Conservation (phyloP, 2,113 vertebrate species). For the Pluvialis apricaria region DNA sequence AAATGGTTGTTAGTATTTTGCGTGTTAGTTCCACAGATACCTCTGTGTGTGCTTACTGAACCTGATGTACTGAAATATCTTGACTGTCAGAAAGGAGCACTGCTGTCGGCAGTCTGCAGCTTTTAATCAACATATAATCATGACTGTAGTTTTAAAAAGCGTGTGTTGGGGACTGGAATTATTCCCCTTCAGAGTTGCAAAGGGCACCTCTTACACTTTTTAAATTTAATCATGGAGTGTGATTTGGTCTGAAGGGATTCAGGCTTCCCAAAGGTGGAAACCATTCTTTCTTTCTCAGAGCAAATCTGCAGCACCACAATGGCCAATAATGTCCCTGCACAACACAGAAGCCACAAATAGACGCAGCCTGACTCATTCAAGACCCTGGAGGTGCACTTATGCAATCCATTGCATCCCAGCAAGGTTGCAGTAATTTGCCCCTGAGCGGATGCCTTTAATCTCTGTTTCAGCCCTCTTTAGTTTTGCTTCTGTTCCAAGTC, state of each 20-base stretch:
- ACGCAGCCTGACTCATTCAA: background rate
- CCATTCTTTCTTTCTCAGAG: background rate
- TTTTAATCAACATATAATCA: background rate
- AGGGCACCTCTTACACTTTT: background rate
- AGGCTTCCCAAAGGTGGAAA: background rate
- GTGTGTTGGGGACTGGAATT: background rate
- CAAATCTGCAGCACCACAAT: background rate
- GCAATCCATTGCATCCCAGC: background rate
- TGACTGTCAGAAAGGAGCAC: background rate
- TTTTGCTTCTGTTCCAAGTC: background rate
- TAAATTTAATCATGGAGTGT: background rate
- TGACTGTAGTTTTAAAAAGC: background rate
- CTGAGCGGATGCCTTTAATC: background rate
- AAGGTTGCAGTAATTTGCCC: background rate
- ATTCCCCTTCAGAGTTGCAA: background rate
- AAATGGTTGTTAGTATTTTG: background rate
- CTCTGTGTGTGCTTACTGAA: background rate
- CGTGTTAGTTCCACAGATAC: background rate
- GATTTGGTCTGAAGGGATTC: background rate
- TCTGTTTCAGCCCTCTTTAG: background rate
- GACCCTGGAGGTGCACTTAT: background rate
- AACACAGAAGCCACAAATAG: background rate
- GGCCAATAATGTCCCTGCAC: background rate
- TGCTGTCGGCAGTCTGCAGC: background rate
- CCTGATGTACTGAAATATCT: background rate